These are phyloP conservation scores for Galeruca laticollis DNA, from an alignment of 2,888 invertebrate genomes.

Conservation along the genomic window DNA sequence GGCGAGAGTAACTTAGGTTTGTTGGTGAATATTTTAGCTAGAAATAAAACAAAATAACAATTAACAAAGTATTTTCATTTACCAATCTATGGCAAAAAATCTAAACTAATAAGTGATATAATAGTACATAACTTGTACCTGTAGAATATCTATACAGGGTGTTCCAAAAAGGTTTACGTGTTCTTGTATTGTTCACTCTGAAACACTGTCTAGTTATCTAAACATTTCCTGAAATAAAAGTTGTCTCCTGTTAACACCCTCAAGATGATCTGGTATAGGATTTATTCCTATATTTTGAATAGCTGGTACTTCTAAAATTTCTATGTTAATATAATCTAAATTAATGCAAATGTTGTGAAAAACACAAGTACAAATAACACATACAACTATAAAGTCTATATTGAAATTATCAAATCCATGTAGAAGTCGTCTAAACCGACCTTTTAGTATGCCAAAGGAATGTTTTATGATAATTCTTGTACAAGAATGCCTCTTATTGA, in stretches of 20 bases:
- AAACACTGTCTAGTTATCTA: neutral
- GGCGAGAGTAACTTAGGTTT: too few species aligned
- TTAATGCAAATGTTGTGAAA: neutral
- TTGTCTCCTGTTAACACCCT: neutral
- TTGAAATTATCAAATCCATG: neutral
- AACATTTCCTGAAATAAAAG: neutral
- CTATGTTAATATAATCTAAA: neutral
- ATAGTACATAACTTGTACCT: too few species aligned
- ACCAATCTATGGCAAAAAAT: too few species aligned
- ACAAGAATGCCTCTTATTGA: neutral
- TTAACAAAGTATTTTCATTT: too few species aligned
- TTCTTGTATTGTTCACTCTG: too few species aligned
- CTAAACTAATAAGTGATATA: too few species aligned
- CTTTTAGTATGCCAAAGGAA: neutral
- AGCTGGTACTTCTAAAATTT: neutral
- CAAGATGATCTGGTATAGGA: neutral
- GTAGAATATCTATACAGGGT: too few species aligned
- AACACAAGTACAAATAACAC: neutral
- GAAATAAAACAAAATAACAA: too few species aligned
- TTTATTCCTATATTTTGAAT: neutral
- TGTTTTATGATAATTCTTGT: neutral
- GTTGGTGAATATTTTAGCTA: too few species aligned
- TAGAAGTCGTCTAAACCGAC: neutral
- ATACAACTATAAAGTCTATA: neutral
- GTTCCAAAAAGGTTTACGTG: too few species aligned